Base-by-base conservation (phyloP, 1,140 invertebrate genomes). In the Tribolium castaneum region DNA sequence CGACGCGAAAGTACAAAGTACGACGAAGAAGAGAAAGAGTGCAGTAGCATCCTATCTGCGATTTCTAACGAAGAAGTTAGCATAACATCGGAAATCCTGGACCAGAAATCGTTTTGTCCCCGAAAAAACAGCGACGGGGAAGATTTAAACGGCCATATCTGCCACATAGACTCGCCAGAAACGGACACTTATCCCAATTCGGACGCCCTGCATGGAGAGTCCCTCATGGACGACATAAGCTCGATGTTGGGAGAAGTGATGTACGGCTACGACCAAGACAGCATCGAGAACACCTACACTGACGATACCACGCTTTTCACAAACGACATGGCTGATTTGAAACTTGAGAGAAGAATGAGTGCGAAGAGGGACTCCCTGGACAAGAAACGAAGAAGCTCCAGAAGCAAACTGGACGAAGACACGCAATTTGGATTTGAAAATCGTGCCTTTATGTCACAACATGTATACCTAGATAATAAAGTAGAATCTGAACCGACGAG, bases 161-260 rank as follows among this genome's bases (percentile, higher is more conserved):
- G 90, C 7, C 94, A 95, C 81, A 95, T 95, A 51, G 94, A 95
- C 80, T 95, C 93, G 0, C 93, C 94, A 0, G 94, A 95, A 87
- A 94, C 93, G 0, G 94, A 95, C 70, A 90, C 91, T 1, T 92
- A 91, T 1, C 86, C 89, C 22, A 90, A 90, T 80, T 92, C 91
- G 6, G 93, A 94, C 81, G 88, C 91, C 1, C 88, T 93, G 77
- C 92, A 92, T 70, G 93, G 92, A 2, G 93, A 94, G 85, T 94
- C 92, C 52, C 89, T 94, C 7, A 90, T 94, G 85, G 93, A 94
- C 72, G 93, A 94, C 82, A 90, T 94, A 6, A 94, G 93, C 82
- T 94, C 93, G 0, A 90, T 94, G 81, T 87, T 94, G 22, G 91
- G 90, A 45, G 91, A 92, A 83, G 91, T 92, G 80, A 87, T 93